Conservation (phyloP, 2,888 invertebrate genomes). For the Spilosoma lubricipeda region DNA sequence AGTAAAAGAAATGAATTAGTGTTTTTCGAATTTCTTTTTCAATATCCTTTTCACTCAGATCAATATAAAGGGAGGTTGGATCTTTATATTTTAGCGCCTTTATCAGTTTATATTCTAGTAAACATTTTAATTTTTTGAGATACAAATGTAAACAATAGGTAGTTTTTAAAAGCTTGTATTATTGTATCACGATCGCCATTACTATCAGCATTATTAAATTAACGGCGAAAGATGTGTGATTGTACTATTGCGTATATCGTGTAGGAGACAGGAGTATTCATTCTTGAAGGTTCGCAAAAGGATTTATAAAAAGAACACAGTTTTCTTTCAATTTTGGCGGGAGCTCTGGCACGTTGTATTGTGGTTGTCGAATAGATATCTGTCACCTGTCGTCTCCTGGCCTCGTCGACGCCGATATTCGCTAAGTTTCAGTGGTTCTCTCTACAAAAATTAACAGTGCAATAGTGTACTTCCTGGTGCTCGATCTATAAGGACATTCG, state of each 20-base stretch:
- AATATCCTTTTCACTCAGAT: slow-evolving; percentile 36
- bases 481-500: slow-evolving; percentile 77
- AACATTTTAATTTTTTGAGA: slow-evolving; percentile 32
- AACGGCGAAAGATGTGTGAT: slow-evolving; percentile 42
- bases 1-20: slow-evolving; percentile 48
- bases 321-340: slow-evolving; percentile 81
- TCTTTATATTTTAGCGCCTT: slow-evolving; percentile 14
- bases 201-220: slow-evolving; percentile 49
- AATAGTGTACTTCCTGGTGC: slow-evolving; percentile 73
- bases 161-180: slow-evolving; percentile 30
- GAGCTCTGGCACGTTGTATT: slow-evolving; percentile 75
- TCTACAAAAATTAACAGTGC: slow-evolving; percentile 80
- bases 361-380: slow-evolving; percentile 72
- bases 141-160: slow-evolving; percentile 43
- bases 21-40: slow-evolving; percentile 41
- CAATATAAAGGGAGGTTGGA: slow-evolving; percentile 32
- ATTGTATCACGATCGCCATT: slow-evolving; percentile 51
- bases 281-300: slow-evolving; percentile 53
- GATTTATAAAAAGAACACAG: slow-evolving; percentile 63
- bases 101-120: background rate
- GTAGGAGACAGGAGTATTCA: slow-evolving; percentile 48
- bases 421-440: slow-evolving; percentile 72
- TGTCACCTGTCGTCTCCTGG: slow-evolving; percentile 77
- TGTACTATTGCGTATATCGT: slow-evolving; percentile 36
- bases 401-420: slow-evolving; percentile 70